phyloP scores from a whole-genome alignment of 2,888 invertebrate genomes.

The Limnephilus auricula region DNA sequence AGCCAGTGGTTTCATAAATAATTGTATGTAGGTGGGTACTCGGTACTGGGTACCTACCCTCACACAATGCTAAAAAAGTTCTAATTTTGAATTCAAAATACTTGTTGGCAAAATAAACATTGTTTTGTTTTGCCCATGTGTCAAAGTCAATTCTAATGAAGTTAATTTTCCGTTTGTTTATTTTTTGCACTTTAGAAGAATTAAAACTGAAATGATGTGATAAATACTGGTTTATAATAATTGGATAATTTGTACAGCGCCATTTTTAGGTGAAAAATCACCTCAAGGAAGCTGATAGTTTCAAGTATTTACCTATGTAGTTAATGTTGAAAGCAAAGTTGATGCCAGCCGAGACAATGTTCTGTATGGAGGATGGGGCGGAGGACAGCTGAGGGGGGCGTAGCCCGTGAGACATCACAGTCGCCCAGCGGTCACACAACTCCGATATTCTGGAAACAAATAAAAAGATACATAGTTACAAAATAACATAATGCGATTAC shows the following conservation, averaged over 20 bases:
- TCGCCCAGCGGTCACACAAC: conserved; percentile 86
- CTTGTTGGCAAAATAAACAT: too few species aligned
- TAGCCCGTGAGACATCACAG: conserved; percentile 87
- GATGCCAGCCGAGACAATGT: conserved; percentile 75
- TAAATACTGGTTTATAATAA: not conserved
- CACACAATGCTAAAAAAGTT: too few species aligned
- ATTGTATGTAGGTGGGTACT: too few species aligned
- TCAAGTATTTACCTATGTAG: conserved; percentile 74
- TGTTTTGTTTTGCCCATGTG: too few species aligned
- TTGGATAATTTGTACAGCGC: too few species aligned
- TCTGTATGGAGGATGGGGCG: conserved; percentile 79
- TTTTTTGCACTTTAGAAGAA: not conserved
- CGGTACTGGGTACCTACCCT: too few species aligned
- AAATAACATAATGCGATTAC: not conserved
- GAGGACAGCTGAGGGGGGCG: conserved; percentile 80
- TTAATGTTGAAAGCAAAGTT: conserved; percentile 76
- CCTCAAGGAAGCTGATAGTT: too few species aligned
- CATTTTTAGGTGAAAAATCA: too few species aligned
- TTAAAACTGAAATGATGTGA: conserved; percentile 63
- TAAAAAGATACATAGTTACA: not conserved
- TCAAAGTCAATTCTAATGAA: too few species aligned
- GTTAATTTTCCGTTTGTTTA: too few species aligned
- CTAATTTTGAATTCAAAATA: too few species aligned
- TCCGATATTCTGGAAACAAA: conserved; percentile 73
- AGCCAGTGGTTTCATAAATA: not conserved